Evolutionary conservation across 2,113 vertebrate species (phyloP).

Genomic region (Sterna hirundo): DNA sequence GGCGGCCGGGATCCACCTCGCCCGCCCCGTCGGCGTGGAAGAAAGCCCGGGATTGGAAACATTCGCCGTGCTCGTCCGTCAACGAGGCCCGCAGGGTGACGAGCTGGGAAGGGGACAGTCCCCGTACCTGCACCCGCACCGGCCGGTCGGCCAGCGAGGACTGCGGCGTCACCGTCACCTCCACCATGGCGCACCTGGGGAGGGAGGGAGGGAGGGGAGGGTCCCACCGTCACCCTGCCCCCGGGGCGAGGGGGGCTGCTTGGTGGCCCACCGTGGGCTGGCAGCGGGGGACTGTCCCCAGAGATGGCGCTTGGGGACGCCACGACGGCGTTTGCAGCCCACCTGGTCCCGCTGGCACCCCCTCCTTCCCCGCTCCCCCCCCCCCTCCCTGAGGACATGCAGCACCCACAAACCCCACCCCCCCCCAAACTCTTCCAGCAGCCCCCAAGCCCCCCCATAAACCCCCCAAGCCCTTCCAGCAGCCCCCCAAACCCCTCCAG

Average conservation of each 20-base stretch:
- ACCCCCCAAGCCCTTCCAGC: too few relatives aligned
- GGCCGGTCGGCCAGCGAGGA: slow-evolving; percentile 61
- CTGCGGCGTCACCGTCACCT: slow-evolving; percentile 1
- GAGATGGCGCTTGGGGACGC: too few relatives aligned
- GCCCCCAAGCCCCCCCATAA: too few relatives aligned
- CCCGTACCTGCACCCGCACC: slow-evolving; percentile 63
- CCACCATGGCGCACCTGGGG: slow-evolving; percentile 39
- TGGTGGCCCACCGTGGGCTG: fast-evolving
- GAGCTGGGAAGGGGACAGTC: slow-evolving; percentile 70
- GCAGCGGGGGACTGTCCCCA: neutral
- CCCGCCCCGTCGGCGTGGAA: slow-evolving; percentile 72
- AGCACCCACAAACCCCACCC: too few relatives aligned
- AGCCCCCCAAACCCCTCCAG: too few relatives aligned
- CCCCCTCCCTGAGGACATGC: too few relatives aligned
- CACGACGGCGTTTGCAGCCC: too few relatives aligned
- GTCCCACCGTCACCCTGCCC: fast-evolving
- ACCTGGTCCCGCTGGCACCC: too few relatives aligned
- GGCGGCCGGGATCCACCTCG: slow-evolving; percentile 66
- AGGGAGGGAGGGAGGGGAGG: fast-evolving
- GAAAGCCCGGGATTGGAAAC: slow-evolving; percentile 71
- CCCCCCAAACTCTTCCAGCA: too few relatives aligned
- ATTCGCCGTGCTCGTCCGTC: slow-evolving; percentile 73
- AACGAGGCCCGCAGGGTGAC: slow-evolving; percentile 74
- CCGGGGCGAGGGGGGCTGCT: neutral
- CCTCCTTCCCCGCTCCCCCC: too few relatives aligned